phyloP scores from a whole-genome alignment of 2,797 vertebrate genomes.

The Enteromius unitaeniatus region DNA sequence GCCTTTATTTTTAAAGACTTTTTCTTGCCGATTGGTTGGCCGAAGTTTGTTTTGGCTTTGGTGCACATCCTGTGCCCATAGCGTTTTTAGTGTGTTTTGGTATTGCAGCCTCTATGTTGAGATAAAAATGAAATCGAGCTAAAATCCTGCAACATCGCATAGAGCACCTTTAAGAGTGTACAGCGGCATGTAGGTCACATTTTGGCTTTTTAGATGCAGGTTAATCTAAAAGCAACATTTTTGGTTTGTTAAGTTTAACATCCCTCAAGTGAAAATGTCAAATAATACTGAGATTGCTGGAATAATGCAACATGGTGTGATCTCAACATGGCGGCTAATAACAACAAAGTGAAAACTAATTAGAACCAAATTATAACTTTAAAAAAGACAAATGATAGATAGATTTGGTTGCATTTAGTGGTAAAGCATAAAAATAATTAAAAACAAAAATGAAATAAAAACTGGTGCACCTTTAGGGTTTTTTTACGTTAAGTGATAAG shows the following conservation, averaged over 20 bases:
- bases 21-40: no score
- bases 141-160: no score
- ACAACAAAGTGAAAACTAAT: neutral
- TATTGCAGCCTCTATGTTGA: no score
- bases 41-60: no score
- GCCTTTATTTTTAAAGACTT: no score
- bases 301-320: neutral
- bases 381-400: neutral
- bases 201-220: neutral
- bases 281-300: neutral
- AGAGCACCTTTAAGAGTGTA: no score
- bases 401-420: no score
- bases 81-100: no score
- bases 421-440: no score
- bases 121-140: no score
- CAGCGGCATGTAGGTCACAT: no score
- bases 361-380: neutral
- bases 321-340: neutral
- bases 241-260: neutral
- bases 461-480: neutral
- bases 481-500: neutral
- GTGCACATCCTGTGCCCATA: no score
- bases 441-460: neutral
- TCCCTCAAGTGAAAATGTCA: neutral
- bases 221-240: conserved; percentile 3